Evolutionary conservation across 2,888 invertebrate species (phyloP), one percentile per base, ranked within the genome.

Genomic region (Drosophila subsilvestris): DNA sequence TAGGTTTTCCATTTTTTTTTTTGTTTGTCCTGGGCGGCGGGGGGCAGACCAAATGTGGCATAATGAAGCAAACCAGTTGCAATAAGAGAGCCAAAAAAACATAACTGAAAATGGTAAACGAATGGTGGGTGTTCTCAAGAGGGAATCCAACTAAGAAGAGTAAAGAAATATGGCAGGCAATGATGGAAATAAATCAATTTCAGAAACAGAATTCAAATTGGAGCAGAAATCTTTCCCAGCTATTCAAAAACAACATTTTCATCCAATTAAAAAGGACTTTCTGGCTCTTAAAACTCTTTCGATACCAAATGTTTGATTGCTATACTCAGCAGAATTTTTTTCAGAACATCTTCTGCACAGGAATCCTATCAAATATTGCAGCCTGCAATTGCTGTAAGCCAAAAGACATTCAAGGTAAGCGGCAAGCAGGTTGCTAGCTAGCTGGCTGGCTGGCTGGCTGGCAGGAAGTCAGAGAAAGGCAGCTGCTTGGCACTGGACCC

Each of bases 401-500:
- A 74, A 71, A 54, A 59, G 55, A 66, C 68, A 76, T 65, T 74
- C 65, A 82, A 79, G 79, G 79, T 82, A 79, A 70, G 59, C 65
- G 57, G 45, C 48, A 51, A 61, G 57, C 45, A 58, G 66, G 71
- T n/a, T 22, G 44, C 49, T 71, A 50, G 20, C 49, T 58, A 45
- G 78, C 69, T 48, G 44, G 44, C 59, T 50, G 56, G 44, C 63
- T 57, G 60, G 50, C 43, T 51, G 57, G 45, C 25, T 62, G 47
- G 27, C 57, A 32, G 63, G 42, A 49, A 66, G 42, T 32, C 53
- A 48, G 42, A 20, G 43, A 49, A 56, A 66, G 67, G 37, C 63
- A 80, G 78, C 74, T 74, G 80, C 63, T 63, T 68, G 61, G 80
- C 80, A 73, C 54, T 79, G 63, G 79, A 58, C 76, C 79, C 78